phyloP scores from a whole-genome alignment of 2,797 vertebrate species.

The Falco cherrug region DNA sequence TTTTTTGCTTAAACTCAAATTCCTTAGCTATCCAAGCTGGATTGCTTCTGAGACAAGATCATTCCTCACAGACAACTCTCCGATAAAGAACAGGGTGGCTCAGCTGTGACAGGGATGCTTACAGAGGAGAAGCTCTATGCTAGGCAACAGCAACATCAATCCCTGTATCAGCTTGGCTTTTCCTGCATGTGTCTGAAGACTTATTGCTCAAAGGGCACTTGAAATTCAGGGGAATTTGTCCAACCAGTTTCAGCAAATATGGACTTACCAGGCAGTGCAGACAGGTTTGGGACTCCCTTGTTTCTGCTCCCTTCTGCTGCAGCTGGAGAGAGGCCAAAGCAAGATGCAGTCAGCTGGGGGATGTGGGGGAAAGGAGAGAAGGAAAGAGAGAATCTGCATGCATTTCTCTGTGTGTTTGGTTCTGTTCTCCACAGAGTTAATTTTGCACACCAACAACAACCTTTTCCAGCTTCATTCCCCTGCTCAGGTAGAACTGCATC shows the following conservation, averaged over 20 bases:
- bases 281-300: background rate
- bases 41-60: background rate
- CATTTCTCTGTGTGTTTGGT: background rate
- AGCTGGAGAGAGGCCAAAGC: background rate
- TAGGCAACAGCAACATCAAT: background rate
- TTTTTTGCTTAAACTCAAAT: background rate
- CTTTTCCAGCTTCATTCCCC: background rate
- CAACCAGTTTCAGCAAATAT: background rate
- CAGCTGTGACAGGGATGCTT: background rate
- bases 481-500: background rate
- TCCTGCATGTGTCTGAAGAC: background rate
- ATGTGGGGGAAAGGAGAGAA: background rate
- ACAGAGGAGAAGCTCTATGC: background rate
- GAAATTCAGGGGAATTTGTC: background rate
- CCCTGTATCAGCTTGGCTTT: background rate
- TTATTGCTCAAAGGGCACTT: background rate
- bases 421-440: background rate
- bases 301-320: background rate
- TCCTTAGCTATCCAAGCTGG: background rate
- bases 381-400: background rate
- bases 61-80: background rate
- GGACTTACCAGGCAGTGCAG: background rate
- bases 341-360: fast-evolving
- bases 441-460: background rate
- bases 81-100: background rate